phyloP scores from a whole-genome alignment of 2,113 vertebrate genomes.

The Oplegnathus fasciatus region DNA sequence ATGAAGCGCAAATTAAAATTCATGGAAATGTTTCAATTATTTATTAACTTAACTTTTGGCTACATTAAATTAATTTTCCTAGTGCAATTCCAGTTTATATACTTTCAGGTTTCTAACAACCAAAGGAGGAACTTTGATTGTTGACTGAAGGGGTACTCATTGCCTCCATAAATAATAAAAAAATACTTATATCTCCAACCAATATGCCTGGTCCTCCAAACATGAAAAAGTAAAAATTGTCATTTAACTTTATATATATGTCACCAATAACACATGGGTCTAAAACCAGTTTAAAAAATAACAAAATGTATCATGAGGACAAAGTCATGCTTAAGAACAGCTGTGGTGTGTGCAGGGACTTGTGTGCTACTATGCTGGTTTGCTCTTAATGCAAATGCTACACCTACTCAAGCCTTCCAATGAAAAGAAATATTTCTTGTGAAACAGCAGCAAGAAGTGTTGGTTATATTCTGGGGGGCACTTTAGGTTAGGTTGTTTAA shows the following conservation, averaged over 20 bases:
- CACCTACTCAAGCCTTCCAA: not conserved
- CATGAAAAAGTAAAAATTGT: not conserved
- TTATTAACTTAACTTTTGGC: not conserved
- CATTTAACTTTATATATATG: not conserved
- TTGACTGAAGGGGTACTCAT: not conserved
- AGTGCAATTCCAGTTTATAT: not conserved
- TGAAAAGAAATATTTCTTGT: not conserved
- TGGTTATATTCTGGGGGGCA: not conserved
- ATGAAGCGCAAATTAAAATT: constrained; percentile 14
- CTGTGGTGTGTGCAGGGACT: not conserved
- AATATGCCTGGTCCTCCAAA: not conserved
- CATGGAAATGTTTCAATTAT: constrained; percentile 1
- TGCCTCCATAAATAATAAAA: not conserved
- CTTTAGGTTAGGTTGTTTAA: not conserved
- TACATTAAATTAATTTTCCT: not conserved
- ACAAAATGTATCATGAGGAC: no score
- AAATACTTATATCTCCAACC: not conserved
- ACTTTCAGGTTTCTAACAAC: not conserved
- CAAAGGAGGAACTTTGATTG: not conserved
- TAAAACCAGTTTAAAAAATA: not conserved
- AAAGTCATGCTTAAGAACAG: not conserved
- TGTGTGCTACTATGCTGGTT: not conserved
- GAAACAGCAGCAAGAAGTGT: not conserved
- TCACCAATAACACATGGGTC: no score
- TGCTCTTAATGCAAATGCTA: not conserved